Conservation (phyloP, 2,888 invertebrate species). For the Aporophyla lueneburgensis region DNA sequence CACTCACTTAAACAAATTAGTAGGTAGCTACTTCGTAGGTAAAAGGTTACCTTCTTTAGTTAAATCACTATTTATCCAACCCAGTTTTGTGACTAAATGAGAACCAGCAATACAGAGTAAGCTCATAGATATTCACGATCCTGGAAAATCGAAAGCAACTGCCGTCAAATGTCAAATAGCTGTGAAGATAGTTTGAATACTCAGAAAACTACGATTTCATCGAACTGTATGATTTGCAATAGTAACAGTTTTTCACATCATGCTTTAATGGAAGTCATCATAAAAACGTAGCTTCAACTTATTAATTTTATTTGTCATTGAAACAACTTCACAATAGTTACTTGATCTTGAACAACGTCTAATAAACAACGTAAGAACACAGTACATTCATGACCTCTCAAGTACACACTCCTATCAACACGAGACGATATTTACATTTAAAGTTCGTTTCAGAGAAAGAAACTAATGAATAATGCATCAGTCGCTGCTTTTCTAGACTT, state of each 20-base stretch:
- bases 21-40: background rate
- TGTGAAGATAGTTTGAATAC: too few relatives aligned
- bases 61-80: background rate
- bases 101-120: background rate
- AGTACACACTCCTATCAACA: constrained; percentile 53
- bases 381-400: constrained; percentile 49
- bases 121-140: background rate
- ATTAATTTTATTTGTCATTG: background rate
- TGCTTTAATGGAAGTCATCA: background rate
- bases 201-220: background rate
- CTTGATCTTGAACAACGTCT: background rate
- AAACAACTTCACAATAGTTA: background rate
- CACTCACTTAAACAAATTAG: constrained; percentile 22
- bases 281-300: background rate
- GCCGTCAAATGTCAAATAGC: background rate
- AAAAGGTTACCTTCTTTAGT: background rate
- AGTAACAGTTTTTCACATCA: background rate
- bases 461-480: constrained; percentile 57
- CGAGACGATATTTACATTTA: constrained; percentile 60
- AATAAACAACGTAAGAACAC: constrained; percentile 25
- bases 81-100: background rate
- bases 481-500: constrained; percentile 42
- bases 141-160: background rate
- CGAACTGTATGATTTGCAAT: background rate
- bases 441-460: constrained; percentile 57